Percentiles rank a stretch among this genome's conserved stretches.
These are phyloP conservation scores for Aurelia sp. DNA, from an alignment of 30 jellyfish, hydroid and myxozoan genomes.

Conservation along the genomic window DNA sequence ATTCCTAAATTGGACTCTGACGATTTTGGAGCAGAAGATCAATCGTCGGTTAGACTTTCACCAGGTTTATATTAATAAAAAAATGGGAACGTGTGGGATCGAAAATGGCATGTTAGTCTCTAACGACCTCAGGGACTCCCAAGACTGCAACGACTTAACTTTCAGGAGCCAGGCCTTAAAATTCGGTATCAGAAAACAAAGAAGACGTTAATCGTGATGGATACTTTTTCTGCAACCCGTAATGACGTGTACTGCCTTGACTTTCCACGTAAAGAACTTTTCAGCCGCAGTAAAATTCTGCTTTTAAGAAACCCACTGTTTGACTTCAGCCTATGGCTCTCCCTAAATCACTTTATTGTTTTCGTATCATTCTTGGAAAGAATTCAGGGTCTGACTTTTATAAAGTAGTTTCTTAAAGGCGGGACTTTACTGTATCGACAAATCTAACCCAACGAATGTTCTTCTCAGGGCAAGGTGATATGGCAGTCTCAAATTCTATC, in stretches of 20 bases:
- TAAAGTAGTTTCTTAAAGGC: neutral
- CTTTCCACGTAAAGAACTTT: too few species aligned
- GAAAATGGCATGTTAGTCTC: neutral
- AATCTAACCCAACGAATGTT: neutral
- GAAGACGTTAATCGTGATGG: neutral
- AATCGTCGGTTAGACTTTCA: neutral
- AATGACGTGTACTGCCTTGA: too few species aligned
- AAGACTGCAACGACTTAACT: too few species aligned
- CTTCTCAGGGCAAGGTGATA: slow-evolving; percentile 84
- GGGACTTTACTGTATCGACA: neutral
- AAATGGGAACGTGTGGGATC: neutral
- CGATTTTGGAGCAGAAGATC: neutral
- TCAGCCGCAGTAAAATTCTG: too few species aligned
- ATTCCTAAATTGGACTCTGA: too few species aligned
- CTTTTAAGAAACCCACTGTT: too few species aligned
- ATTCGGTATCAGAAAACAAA: neutral
- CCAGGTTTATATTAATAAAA: neutral
- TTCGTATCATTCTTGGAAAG: neutral
- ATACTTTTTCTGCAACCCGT: neutral
- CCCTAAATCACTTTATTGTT: too few species aligned
- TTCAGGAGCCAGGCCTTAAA: too few species aligned
- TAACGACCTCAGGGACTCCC: neutral
- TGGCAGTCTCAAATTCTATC: slow-evolving; percentile 93
- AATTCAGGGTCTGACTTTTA: neutral
- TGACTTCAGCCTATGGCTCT: too few species aligned